phyloP scores from a whole-genome alignment of 2,888 invertebrate species.

The Limenitis camilla region DNA sequence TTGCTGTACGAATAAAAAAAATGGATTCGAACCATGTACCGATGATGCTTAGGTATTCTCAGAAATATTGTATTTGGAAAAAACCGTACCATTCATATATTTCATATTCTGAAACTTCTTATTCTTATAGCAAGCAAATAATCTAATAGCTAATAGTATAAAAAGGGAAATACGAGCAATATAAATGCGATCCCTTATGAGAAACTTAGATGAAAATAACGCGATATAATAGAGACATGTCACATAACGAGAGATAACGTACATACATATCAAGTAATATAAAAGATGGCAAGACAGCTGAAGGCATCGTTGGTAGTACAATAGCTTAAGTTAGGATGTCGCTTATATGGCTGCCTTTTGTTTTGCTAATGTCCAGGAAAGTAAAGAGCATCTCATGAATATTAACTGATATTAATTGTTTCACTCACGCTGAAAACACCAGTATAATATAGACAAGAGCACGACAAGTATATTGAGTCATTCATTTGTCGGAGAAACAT shows the following conservation, averaged over 20 bases:
- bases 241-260: background rate
- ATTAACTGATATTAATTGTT: constrained; percentile 63
- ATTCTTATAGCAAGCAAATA: too few relatives aligned
- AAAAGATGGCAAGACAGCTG: constrained; percentile 24
- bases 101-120: too few relatives aligned
- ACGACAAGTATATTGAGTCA: constrained; percentile 13
- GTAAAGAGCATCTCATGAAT: constrained; percentile 55
- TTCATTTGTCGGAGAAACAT: constrained; percentile 5
- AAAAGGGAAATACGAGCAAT: too few relatives aligned
- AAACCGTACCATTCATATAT: too few relatives aligned
- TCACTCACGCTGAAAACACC: constrained; percentile 47
- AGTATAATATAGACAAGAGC: constrained; percentile 40
- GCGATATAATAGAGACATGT: background rate
- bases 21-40: too few relatives aligned
- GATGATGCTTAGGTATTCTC: too few relatives aligned
- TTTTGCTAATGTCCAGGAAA: constrained; percentile 57
- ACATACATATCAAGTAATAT: constrained; percentile 1
- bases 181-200: background rate
- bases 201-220: background rate
- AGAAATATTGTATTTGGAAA: too few relatives aligned
- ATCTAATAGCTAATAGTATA: too few relatives aligned
- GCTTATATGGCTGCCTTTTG: constrained; percentile 37
- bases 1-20: too few relatives aligned
- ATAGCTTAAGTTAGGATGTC: constrained; percentile 52
- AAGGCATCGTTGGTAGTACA: constrained; percentile 48